phyloP scores from a whole-genome alignment of 2,113 vertebrate genomes.

The Empidonax traillii region DNA sequence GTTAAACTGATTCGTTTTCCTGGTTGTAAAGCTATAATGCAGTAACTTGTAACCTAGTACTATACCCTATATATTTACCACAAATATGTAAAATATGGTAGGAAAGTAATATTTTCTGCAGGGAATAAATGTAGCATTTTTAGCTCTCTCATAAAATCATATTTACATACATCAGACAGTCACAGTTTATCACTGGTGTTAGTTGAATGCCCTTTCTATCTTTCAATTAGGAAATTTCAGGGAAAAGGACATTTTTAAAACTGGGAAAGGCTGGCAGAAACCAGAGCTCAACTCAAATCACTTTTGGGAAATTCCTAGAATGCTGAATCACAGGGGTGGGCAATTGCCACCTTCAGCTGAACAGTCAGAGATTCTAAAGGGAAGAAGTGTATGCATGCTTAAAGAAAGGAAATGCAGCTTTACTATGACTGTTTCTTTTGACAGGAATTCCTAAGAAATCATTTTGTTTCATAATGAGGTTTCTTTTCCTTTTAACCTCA shows the following conservation, averaged over 20 bases:
- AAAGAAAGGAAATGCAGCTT: constrained; percentile 15
- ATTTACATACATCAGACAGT: not conserved
- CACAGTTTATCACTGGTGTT: not conserved
- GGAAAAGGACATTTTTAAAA: not conserved
- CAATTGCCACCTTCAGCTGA: constrained; percentile 20
- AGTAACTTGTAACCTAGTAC: not conserved
- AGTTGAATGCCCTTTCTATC: not conserved
- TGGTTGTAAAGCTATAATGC: not conserved
- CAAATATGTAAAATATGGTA: not conserved
- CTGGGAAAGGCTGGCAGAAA: constrained; percentile 11
- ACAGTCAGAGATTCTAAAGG: not conserved
- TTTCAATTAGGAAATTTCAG: not conserved
- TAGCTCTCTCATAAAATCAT: not conserved
- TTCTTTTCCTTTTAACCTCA: not conserved
- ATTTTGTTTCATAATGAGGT: not conserved
- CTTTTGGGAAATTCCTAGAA: constrained; percentile 40
- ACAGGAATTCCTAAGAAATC: not conserved
- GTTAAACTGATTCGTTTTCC: not conserved
- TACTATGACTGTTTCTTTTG: not conserved
- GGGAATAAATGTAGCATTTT: not conserved
- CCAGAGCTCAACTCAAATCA: not conserved
- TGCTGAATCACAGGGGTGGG: constrained; percentile 31
- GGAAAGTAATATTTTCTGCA: not conserved
- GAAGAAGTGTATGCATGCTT: not conserved
- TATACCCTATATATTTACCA: not conserved